Conservation (phyloP, 2,888 invertebrate genomes). For the Apotomis capreana region DNA sequence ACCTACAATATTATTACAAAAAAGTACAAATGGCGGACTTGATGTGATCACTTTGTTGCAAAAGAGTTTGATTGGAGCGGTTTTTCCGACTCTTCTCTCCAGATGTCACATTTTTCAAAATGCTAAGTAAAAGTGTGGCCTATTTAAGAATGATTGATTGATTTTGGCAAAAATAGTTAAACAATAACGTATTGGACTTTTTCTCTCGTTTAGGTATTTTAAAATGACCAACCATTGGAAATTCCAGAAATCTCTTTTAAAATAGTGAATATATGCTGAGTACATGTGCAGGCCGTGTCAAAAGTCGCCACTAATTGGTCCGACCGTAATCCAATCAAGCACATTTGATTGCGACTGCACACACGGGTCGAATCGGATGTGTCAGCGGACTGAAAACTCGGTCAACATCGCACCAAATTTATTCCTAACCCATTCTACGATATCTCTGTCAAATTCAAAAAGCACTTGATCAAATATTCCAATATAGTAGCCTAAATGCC, state of each 20-base stretch:
- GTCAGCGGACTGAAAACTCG: conserved; percentile 13
- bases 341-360: conserved; percentile 28
- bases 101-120: no score
- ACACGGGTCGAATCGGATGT: conserved; percentile 12
- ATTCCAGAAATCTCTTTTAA: neutral
- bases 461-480: conserved; percentile 3
- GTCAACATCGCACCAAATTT: neutral
- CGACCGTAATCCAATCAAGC: conserved; percentile 32
- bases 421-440: neutral
- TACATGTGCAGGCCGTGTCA: neutral
- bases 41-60: no score
- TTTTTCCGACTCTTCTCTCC: no score
- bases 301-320: conserved; percentile 25
- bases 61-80: no score
- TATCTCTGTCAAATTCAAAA: neutral
- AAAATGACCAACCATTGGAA: neutral
- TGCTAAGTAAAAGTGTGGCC: no score
- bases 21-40: no score
- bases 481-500: conserved; percentile 7
- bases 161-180: no score
- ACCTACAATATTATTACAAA: no score
- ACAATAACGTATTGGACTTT: no score
- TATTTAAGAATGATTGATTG: no score
- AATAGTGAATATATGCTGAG: neutral
- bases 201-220: neutral